Evolutionary conservation across 1,140 invertebrate genomes (phyloP), one percentile per base, ranked within the genome.

Genomic region (Tyrophagus putrescentiae): DNA sequence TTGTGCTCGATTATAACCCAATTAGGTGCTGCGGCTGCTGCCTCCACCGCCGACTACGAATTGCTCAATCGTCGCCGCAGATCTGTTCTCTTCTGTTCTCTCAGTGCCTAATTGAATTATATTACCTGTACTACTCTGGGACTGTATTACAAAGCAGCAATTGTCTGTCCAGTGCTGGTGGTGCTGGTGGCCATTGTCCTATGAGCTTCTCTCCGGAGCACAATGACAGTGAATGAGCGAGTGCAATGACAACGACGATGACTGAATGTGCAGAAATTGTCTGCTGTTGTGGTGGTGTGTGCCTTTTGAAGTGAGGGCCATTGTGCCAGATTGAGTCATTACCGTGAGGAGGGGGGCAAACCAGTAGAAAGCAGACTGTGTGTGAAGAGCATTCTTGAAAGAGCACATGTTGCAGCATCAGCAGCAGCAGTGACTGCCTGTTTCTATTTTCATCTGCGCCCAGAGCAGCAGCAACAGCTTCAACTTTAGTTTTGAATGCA

Each of bases 251-350:
- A 25, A 25, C 21, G 31, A 48, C 31, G 23, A 48, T 48, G 13
- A 6, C 31, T 21, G 13, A 48, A 9, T 48, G 45, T 48, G 45
- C 45, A 13, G 36, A 39, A 21, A 39, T 39, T 13, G 45, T 7
- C 23, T 13, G 31, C 45, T 29, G 31, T 48, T 48, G 45, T 48
- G 45, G 7, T 48, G 36, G 13, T 39, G 21, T 39, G 13, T 13
- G n/a, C n/a, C n/a, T n/a, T n/a, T n/a, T 39, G 36, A 21, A 13
- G 36, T 13, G 21, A 13, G 36, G 45, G 45, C 45, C 45, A 48
- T 48, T 48, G 45, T 48, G 45, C 45, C 45, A 48, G 45, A 48
- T 48, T 48, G 45, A 48, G 45, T 48, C 45, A 48, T 48, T 48
- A 48, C 18, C 23, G 9, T 18, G 7, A 25, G 23, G 21, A 39